phyloP scores from a whole-genome alignment of 2,888 invertebrate genomes.

The Mesochorus sp. region DNA sequence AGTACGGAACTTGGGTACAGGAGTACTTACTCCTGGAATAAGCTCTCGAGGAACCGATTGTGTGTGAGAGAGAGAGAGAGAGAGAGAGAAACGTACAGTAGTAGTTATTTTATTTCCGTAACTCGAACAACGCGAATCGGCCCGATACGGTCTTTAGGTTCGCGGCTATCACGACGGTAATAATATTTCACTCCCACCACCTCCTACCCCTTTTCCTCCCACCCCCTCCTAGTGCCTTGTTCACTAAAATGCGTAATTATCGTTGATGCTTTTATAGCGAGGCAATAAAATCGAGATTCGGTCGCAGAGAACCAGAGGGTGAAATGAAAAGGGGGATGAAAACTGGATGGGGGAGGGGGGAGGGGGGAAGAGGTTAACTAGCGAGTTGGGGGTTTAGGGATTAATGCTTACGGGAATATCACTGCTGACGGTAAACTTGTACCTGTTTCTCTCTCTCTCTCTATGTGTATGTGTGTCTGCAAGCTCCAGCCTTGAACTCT shows the following conservation, averaged over 20 bases:
- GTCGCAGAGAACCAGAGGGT: neutral
- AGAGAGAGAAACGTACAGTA: slow-evolving; percentile 31
- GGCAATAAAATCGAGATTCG: slow-evolving; percentile 60
- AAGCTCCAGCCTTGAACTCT: neutral
- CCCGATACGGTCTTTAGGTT: slow-evolving; percentile 60
- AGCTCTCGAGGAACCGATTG: slow-evolving; percentile 43
- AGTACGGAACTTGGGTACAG: slow-evolving; percentile 60
- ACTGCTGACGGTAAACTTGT: slow-evolving; percentile 33
- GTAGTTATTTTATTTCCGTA: slow-evolving; percentile 56
- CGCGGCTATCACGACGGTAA: slow-evolving; percentile 59
- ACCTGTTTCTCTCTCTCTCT: neutral
- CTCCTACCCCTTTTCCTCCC: no score
- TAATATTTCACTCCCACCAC: slow-evolving; percentile 64
- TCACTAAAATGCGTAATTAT: slow-evolving; percentile 62
- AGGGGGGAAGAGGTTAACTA: slow-evolving; percentile 29
- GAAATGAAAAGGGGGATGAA: neutral
- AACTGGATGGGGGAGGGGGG: neutral
- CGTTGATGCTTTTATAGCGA: slow-evolving; percentile 63
- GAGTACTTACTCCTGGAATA: slow-evolving; percentile 54
- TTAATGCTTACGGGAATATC: slow-evolving; percentile 16
- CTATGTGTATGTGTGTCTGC: no score
- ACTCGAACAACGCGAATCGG: slow-evolving; percentile 39
- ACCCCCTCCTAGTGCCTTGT: no score
- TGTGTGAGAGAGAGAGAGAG: slow-evolving; percentile 53
- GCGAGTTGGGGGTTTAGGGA: slow-evolving; percentile 24